Evolutionary conservation across 2,113 vertebrate species (phyloP).

Genomic region (Anser brachyrhynchus): DNA sequence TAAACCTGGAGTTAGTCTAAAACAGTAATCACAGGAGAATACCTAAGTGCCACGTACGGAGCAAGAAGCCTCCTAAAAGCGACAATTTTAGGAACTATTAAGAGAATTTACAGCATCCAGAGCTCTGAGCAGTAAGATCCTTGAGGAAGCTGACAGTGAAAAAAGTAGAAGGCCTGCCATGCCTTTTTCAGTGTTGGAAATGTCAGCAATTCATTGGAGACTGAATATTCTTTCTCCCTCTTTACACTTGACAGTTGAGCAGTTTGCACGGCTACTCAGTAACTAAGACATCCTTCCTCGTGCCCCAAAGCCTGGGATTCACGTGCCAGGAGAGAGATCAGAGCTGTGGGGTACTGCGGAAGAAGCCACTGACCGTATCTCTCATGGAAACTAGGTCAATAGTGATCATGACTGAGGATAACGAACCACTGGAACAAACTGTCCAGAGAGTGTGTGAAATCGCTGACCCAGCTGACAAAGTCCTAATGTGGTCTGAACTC

Average conservation of each 20-base stretch:
- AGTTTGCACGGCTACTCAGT: not conserved
- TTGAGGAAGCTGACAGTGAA: not conserved
- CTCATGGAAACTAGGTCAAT: not conserved
- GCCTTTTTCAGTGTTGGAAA: not conserved
- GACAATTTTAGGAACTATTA: not conserved
- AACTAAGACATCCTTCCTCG: not conserved
- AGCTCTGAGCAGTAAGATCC: not conserved
- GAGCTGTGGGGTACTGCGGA: not conserved
- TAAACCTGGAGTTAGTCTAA: not conserved
- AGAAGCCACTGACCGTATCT: not conserved
- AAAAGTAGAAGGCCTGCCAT: not conserved
- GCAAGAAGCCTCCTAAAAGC: not conserved
- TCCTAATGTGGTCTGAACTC: not conserved
- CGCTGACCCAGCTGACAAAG: fast-evolving
- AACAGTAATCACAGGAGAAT: not conserved
- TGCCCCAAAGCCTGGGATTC: not conserved
- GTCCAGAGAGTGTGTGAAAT: fast-evolving
- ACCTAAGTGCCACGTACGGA: not conserved
- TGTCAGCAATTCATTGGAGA: not conserved
- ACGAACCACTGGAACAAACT: not conserved
- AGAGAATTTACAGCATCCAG: not conserved
- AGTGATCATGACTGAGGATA: not conserved
- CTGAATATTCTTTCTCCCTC: not conserved
- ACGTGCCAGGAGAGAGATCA: not conserved
- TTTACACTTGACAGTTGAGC: not conserved